Conservation (phyloP, 2,888 invertebrate genomes). For the Allolobophora icterica region DNA sequence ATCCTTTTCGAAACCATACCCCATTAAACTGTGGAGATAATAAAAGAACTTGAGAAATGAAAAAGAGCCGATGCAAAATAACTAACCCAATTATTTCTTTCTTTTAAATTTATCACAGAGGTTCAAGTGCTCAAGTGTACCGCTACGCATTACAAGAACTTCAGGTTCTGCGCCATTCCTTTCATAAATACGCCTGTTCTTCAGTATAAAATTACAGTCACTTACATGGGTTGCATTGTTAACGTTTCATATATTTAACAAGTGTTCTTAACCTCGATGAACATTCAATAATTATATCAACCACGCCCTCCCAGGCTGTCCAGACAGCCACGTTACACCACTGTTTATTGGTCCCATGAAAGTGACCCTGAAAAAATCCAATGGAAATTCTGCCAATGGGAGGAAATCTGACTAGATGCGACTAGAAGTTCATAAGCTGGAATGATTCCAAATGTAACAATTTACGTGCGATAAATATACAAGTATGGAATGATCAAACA, state of each 20-base stretch:
- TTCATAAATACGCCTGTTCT: not conserved
- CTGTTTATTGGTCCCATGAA: too few relatives aligned
- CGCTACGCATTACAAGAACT: not conserved
- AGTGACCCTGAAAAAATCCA: too few relatives aligned
- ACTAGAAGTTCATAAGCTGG: not conserved
- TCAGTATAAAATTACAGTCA: not conserved
- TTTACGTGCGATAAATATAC: not conserved
- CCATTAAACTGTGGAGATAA: too few relatives aligned
- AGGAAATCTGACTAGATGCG: not conserved
- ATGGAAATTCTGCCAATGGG: too few relatives aligned
- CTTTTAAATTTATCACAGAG: not conserved
- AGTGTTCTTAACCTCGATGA: not conserved
- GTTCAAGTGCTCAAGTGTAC: not conserved
- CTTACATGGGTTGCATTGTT: not conserved
- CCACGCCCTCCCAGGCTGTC: too few relatives aligned
- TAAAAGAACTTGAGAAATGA: not conserved
- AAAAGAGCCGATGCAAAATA: not conserved
- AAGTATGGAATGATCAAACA: not conserved
- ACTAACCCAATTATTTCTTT: not conserved
- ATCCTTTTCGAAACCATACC: not conserved
- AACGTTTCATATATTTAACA: slow-evolving; percentile 3
- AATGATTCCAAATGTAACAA: not conserved
- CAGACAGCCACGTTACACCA: too few relatives aligned
- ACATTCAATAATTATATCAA: not conserved
- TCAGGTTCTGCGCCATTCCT: not conserved